Evolutionary conservation across 2,888 invertebrate genomes (phyloP), one percentile per base, ranked within the genome.

Genomic region (Allacma fusca): DNA sequence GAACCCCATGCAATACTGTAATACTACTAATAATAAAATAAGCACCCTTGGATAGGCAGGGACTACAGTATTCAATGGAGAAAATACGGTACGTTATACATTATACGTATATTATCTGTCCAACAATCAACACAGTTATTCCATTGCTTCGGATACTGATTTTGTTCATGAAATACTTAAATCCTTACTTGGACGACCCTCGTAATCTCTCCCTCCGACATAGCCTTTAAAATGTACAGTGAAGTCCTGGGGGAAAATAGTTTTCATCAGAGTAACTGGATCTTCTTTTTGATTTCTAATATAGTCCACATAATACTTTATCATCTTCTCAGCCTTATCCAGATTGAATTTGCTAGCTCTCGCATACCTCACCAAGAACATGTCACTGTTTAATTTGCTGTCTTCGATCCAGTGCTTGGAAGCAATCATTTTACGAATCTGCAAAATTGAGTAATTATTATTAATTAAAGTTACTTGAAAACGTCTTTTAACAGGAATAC

Each of bases 161-260:
- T n/a, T n/a, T n/a, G n/a, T n/a, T n/a, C n/a, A n/a, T n/a, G n/a
- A n/a, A n/a, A n/a, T n/a, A n/a, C n/a, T n/a, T n/a, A n/a, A n/a
- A n/a, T n/a, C n/a, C 67, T 75, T 43, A 75, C 75, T n/a, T 76
- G 76, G 76, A 1, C 76, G 70, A 23, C 69, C 65, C 7, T 76
- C 59, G 26, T 76, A 70, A 34, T 76, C 76, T 19, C 34, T 12
- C 19, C 76, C 76, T 1, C 76, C 76, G 1, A 76, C 70, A 57
- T 76, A 76, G 64, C 26, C 28, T 59, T 16, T 28, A 26, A 76
- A 76, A 19, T 62, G 13, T 19, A 28, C 34, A 40, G 59, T 34
- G 23, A 76, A 76, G 24, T 76, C 76, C 44, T 62, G 19, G 23
- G 76, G 76, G 23, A 76, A 76, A 34, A 23, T 28, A 13, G 34